phyloP scores from a whole-genome alignment of 2,113 vertebrate species.

The Hiodon alosoides region DNA sequence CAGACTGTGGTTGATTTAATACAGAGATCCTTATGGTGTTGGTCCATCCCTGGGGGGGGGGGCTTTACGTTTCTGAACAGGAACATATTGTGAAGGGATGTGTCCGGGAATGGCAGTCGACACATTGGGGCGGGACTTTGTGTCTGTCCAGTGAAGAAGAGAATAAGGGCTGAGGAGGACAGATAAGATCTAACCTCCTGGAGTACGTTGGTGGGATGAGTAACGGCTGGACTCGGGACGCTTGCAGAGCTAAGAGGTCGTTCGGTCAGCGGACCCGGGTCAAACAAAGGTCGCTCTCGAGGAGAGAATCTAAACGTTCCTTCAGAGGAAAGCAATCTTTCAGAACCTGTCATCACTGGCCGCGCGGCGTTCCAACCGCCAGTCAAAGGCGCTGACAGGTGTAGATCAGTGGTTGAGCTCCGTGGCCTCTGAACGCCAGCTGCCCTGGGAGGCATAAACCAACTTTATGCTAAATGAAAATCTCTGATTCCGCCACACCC shows the following conservation, averaged over 20 bases:
- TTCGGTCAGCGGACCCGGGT: background rate
- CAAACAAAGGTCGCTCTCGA: background rate
- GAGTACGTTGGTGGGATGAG: constrained; percentile 19
- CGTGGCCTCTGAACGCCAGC: constrained; percentile 20
- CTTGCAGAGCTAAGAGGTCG: constrained; percentile 18
- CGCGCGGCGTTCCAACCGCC: constrained; percentile 31
- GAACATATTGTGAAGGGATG: too few species aligned
- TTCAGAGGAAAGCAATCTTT: constrained; percentile 26
- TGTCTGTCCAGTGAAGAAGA: constrained; percentile 15
- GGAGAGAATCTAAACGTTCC: constrained; percentile 20
- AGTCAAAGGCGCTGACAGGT: constrained; percentile 36
- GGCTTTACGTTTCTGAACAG: constrained; percentile 3
- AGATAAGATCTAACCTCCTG: constrained; percentile 21
- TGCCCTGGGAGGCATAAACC: background rate
- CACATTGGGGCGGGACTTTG: constrained; percentile 25
- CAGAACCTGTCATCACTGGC: constrained; percentile 30
- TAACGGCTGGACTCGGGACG: constrained; percentile 14
- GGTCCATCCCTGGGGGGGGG: constrained; percentile 15
- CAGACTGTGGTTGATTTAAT: constrained; percentile 22
- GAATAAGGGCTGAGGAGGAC: background rate
- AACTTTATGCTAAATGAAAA: too few species aligned
- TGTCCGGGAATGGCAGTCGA: background rate
- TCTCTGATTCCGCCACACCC: too few species aligned
- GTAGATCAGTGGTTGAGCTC: constrained; percentile 27
- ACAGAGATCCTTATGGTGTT: constrained; percentile 15